Evolutionary conservation across 2,797 vertebrate species (phyloP).

Genomic region (Galago senegalensis): DNA sequence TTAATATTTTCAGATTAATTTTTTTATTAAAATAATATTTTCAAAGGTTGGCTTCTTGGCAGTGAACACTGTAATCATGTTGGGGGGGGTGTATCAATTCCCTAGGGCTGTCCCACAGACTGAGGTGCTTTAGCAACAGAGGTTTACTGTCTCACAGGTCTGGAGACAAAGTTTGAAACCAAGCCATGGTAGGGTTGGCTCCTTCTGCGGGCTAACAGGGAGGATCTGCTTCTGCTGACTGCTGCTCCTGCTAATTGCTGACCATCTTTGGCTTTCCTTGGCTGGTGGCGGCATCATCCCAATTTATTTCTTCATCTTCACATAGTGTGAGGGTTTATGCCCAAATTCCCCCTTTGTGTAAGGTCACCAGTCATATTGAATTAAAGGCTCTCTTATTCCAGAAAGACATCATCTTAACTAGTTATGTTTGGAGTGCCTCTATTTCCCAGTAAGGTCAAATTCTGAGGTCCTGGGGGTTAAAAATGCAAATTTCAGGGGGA

Average conservation of each 20-base stretch:
- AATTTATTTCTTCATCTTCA: neutral
- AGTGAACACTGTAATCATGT: neutral
- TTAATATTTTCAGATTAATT: slow-evolving; percentile 33
- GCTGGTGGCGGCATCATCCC: neutral
- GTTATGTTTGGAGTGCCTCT: neutral
- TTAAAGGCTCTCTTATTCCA: neutral
- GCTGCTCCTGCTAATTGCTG: neutral
- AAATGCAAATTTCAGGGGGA: neutral
- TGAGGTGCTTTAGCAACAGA: neutral
- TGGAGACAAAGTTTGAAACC: neutral
- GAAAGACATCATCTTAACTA: neutral
- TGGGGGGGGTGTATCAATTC: neutral
- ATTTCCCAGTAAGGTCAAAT: neutral
- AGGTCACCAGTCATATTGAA: neutral
- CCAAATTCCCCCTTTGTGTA: neutral
- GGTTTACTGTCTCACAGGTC: neutral
- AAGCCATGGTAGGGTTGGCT: neutral
- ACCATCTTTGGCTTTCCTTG: neutral
- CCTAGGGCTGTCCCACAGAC: neutral
- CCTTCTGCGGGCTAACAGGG: neutral
- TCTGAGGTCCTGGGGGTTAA: neutral
- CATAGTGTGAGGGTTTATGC: rapidly evolving
- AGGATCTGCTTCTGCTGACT: neutral
- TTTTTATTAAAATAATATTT: slow-evolving; percentile 18
- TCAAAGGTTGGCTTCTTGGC: neutral